These are phyloP conservation scores for Chloroceryle inda DNA, from an alignment of 2,797 vertebrate species.

Conservation along the genomic window DNA sequence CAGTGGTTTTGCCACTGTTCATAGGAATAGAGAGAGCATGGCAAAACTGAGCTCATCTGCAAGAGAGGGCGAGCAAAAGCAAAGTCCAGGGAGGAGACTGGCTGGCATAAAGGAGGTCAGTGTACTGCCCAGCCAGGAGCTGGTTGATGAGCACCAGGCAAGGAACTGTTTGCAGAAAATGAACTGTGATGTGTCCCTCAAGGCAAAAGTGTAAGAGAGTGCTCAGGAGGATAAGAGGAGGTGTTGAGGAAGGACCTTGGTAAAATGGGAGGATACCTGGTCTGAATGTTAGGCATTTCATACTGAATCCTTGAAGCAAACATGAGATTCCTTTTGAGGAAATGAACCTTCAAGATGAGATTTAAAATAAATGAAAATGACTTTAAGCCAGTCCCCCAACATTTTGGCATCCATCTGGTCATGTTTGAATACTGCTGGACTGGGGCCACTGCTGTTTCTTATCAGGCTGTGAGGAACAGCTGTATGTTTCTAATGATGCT, in stretches of 20 bases:
- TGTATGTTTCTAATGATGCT: not conserved
- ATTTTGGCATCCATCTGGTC: not conserved
- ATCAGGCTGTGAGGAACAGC: not conserved
- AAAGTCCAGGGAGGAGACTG: not conserved
- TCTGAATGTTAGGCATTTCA: not conserved
- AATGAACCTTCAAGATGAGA: not conserved
- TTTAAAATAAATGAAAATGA: rapidly evolving
- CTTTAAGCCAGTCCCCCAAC: not conserved
- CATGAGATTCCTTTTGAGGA: not conserved
- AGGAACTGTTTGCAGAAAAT: not conserved
- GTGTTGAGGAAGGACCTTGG: not conserved
- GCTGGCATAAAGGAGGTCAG: rapidly evolving
- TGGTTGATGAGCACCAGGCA: not conserved
- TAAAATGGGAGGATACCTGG: not conserved
- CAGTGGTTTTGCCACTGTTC: not conserved
- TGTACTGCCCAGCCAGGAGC: not conserved
- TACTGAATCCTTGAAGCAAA: not conserved
- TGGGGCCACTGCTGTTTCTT: not conserved
- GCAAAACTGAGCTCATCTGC: not conserved
- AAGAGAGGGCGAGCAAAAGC: not conserved
- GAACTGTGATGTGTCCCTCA: not conserved
- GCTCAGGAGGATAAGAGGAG: not conserved
- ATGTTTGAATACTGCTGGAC: not conserved
- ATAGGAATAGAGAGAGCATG: rapidly evolving
- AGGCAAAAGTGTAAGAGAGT: not conserved